Base-by-base conservation (phyloP, 2,113 vertebrate genomes). In the Caloenas nicobarica region DNA sequence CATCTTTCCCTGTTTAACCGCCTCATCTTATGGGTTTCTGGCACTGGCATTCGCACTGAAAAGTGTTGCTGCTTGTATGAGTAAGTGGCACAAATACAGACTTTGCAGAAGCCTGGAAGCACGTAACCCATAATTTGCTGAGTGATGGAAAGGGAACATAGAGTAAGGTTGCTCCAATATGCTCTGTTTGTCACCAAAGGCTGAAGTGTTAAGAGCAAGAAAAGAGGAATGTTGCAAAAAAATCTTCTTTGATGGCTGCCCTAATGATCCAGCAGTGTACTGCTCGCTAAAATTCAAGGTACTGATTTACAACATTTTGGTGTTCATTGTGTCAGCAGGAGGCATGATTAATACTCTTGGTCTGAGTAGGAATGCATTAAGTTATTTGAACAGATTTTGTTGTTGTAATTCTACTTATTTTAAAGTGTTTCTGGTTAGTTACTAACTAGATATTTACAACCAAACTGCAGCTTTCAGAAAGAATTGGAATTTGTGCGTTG, bases 31-130 rank as follows among this genome's bases (percentile, higher is more conserved):
- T 77, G 95, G 51, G 46, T 57, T 95, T 38, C 40, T 80, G 40
- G 29, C 48, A 60, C 36, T 17, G 48, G 28, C 61, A 60, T 81
- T 95, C 88, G 26, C 42, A 68, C 26, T 81, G 71, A 86, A 76
- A 76, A 76, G 38, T 73, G 50, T 95, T 94, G 88, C 68, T 28
- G 72, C 38, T 86, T 62, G 24, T 93, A 56, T 84, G 86, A 95
- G 73, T 92, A 57, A 81, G 70, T 11, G 23, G 40, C 33, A 33
- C 54, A 89, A 95, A 96, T 76, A 77, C 46, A 91, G 61, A 72
- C 56, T 95, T 81, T 83, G 65, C 76, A 70, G 88, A 91, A 92
- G 16, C 38, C 57, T 72, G 68, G 54, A 89, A 58, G 38, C n/a
- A 22, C n/a, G 40, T 31, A 64, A 95, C 38, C 33, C 7, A 8